A percentile compares a stretch with the other conserved stretches of the same genome.
phyloP scores from a whole-genome alignment of 2,888 invertebrate species.

The Drosophila histrio region DNA sequence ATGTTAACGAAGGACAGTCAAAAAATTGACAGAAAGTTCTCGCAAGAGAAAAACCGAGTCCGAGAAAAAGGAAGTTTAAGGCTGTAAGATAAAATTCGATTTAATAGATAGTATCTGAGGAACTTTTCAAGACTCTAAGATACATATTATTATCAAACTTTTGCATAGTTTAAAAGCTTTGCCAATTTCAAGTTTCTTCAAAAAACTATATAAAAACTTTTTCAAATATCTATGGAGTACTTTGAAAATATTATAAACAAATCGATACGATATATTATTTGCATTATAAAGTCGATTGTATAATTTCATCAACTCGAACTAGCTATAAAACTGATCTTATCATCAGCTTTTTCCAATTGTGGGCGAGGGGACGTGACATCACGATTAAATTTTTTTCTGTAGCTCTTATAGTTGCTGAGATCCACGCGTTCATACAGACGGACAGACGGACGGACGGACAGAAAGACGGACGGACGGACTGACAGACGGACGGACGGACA shows the following conservation, averaged over 20 bases:
- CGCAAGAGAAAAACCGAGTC: neutral
- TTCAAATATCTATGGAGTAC: neutral
- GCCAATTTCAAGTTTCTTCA: neutral
- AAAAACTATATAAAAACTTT: neutral
- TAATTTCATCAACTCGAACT: too few relatives aligned
- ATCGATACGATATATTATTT: too few relatives aligned
- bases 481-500: too few relatives aligned
- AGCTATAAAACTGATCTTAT: too few relatives aligned
- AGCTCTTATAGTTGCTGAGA: too few relatives aligned
- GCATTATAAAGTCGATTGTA: too few relatives aligned
- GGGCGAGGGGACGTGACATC: too few relatives aligned
- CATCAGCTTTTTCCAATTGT: too few relatives aligned
- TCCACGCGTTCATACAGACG: too few relatives aligned
- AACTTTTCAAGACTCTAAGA: neutral
- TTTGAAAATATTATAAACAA: neutral
- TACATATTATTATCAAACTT: neutral
- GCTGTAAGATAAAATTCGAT: neutral
- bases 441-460: too few relatives aligned
- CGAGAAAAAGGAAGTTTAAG: neutral
- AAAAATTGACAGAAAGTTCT: neutral
- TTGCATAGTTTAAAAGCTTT: neutral
- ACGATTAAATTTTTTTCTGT: too few relatives aligned
- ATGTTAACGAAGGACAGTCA: slow-evolving; percentile 1
- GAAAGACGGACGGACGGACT: too few relatives aligned
- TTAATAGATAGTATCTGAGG: neutral